Percentiles rank a stretch among this genome's conserved stretches.
Evolutionary conservation across 2,797 vertebrate species (phyloP).

Genomic region (Tangara arthus): DNA sequence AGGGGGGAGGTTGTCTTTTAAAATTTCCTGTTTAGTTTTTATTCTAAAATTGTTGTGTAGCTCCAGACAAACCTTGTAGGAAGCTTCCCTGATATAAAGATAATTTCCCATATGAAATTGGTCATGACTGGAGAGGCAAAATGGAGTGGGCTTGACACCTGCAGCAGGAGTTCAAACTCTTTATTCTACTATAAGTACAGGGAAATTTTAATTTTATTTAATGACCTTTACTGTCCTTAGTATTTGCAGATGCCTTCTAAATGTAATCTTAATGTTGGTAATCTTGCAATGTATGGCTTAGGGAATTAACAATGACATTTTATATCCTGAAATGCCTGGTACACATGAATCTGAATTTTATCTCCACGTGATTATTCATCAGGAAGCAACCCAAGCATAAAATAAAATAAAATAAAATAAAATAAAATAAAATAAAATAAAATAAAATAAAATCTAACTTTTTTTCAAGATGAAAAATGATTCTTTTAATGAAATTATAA

Average conservation of each 20-base stretch:
- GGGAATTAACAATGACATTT: slow-evolving; percentile 1
- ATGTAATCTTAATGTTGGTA: neutral
- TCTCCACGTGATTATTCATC: neutral
- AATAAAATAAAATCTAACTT: neutral
- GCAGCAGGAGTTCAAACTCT: neutral
- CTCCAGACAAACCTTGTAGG: neutral
- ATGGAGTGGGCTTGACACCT: neutral
- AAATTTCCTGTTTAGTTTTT: neutral
- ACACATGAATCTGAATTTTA: neutral
- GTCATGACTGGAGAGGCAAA: neutral
- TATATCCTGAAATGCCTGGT: neutral
- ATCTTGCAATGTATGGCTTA: neutral
- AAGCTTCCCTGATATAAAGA: neutral
- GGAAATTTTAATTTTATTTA: neutral
- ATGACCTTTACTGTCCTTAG: neutral
- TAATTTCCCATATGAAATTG: neutral
- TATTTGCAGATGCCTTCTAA: neutral
- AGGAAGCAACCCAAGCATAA: neutral
- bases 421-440: neutral
- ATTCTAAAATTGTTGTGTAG: neutral
- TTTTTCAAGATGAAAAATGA: neutral
- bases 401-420: neutral
- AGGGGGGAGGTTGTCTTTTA: neutral
- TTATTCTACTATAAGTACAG: neutral
- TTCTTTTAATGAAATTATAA: neutral